Conservation (phyloP, 2,888 invertebrate genomes). For the Petrophora chlorosata region DNA sequence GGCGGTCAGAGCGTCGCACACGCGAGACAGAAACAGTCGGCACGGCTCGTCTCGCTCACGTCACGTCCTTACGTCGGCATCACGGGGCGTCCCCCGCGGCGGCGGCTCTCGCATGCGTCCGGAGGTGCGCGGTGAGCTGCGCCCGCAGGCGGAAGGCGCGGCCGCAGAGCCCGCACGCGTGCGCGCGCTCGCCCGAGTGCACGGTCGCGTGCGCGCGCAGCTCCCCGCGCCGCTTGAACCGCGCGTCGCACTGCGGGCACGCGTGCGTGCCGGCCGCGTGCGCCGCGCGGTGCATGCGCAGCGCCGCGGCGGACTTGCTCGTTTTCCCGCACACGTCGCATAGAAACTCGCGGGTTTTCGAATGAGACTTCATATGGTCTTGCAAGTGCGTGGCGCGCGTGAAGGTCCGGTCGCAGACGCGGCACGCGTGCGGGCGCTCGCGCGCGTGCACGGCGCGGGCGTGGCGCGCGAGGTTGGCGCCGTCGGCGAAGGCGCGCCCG, state of each 20-base stretch:
- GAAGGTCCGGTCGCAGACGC: conserved; percentile 73
- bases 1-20: no score
- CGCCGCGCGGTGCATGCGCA: conserved; percentile 73
- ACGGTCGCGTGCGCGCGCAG: conserved; percentile 79
- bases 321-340: conserved; percentile 82
- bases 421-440: conserved; percentile 76
- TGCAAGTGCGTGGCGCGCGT: conserved; percentile 72
- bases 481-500: conserved; percentile 75
- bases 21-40: no score
- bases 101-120: conserved; percentile 49
- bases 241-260: conserved; percentile 79
- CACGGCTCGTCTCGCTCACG: not conserved
- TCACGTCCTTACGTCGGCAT: not conserved
- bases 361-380: conserved; percentile 79
- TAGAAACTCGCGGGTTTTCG: conserved; percentile 66
- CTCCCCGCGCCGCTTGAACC: conserved; percentile 80
- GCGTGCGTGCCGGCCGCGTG: conserved; percentile 56
- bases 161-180: conserved; percentile 76
- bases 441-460: conserved; percentile 71
- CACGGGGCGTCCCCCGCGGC: not conserved
- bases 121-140: conserved; percentile 79
- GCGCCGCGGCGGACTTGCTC: conserved; percentile 78
- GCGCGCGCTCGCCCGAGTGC: conserved; percentile 78
- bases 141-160: conserved; percentile 83
- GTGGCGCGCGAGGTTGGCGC: conserved; percentile 80